These are phyloP conservation scores for Phymanthus crucifer DNA, from an alignment of 92 coral and sea anemone genomes.

Conservation along the genomic window DNA sequence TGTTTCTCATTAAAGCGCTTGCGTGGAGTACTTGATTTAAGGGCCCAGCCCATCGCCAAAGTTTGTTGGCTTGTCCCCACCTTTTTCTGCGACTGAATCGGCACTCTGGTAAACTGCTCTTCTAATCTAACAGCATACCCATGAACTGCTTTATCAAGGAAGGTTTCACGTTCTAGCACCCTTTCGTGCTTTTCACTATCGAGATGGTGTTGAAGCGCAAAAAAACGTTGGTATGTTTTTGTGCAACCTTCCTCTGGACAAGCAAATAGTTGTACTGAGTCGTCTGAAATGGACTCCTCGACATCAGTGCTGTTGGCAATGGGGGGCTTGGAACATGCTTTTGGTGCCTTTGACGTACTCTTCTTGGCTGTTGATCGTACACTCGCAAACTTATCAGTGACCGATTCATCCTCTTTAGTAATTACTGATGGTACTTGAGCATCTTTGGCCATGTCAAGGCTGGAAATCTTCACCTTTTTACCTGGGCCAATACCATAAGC, in stretches of 20 bases:
- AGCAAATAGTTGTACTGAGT: too few species aligned
- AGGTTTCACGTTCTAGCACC: conserved; percentile 33
- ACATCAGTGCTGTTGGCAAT: too few species aligned
- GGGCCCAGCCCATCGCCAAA: conserved; percentile 68
- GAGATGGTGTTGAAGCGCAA: conserved; percentile 13
- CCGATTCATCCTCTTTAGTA: not conserved
- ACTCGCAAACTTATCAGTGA: not conserved
- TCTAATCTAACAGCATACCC: conserved; percentile 36
- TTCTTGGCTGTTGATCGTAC: not conserved
- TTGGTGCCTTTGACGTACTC: not conserved
- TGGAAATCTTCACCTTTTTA: too few species aligned
- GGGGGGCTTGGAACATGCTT: too few species aligned
- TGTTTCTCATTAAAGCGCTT: conserved; percentile 52
- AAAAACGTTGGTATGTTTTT: conserved; percentile 1
- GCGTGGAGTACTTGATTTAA: conserved; percentile 41
- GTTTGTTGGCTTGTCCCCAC: conserved; percentile 17
- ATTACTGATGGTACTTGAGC: too few species aligned
- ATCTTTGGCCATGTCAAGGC: too few species aligned
- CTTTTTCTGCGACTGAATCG: not conserved
- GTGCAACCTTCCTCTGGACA: too few species aligned
- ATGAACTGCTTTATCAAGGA: conserved; percentile 43
- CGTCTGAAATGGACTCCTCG: too few species aligned
- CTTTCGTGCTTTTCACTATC: conserved; percentile 44
- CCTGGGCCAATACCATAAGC: too few species aligned
- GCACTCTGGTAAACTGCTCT: conserved; percentile 8